A percentile compares a stretch with the other conserved stretches of the same genome.
Conservation (phyloP, 2,888 invertebrate species). For the Orthosia gothica region DNA sequence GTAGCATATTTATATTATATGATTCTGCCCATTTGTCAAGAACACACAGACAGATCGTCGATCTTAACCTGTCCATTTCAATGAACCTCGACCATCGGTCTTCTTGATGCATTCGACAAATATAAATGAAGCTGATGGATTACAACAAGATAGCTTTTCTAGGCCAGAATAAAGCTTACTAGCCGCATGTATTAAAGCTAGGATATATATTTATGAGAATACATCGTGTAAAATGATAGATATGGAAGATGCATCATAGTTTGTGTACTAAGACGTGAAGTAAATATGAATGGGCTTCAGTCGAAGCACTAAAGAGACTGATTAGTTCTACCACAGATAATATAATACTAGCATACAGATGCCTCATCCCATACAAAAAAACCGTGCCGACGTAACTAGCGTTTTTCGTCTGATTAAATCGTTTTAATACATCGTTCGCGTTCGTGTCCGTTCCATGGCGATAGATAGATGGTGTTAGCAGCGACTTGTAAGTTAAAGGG, state of each 20-base stretch:
- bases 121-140: background rate
- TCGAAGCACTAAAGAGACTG: conserved; percentile 31
- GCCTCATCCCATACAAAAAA: no score
- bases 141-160: background rate
- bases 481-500: no score
- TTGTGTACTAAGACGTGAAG: background rate
- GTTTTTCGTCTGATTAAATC: no score
- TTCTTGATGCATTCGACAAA: conserved; percentile 2
- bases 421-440: no score
- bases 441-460: no score
- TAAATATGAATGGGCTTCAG: conserved; percentile 18
- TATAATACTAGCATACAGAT: no score
- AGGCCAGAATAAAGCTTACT: background rate
- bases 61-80: background rate
- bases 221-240: conserved; percentile 39
- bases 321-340: no score
- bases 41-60: background rate
- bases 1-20: no score
- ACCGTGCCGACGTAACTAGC: no score
- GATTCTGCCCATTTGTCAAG: background rate
- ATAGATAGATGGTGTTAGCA: no score
- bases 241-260: conserved; percentile 47
- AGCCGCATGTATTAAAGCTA: background rate
- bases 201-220: conserved; percentile 22
- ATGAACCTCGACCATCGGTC: background rate